These are phyloP conservation scores for Ceyx erithaca DNA, from an alignment of 2,797 vertebrate genomes.

Conservation along the genomic window DNA sequence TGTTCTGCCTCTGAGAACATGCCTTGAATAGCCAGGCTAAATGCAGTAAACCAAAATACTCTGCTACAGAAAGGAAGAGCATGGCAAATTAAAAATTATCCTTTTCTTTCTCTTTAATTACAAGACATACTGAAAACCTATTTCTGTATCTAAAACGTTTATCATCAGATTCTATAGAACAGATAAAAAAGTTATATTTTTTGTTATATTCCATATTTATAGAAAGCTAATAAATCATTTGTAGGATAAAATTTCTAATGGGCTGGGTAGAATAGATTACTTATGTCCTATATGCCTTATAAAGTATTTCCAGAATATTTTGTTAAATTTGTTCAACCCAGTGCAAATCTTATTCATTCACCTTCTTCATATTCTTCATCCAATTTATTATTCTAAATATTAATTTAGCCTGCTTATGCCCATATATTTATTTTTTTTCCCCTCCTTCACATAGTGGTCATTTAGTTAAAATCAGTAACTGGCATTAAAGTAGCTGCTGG, in stretches of 20 bases:
- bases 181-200: neutral
- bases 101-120: neutral
- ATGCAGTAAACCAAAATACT: neutral
- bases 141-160: neutral
- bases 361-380: conserved; percentile 51
- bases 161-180: neutral
- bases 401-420: conserved; percentile 53
- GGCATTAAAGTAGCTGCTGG: neutral
- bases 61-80: neutral
- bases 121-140: neutral
- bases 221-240: neutral
- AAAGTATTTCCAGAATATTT: conserved; percentile 3
- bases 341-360: conserved; percentile 26
- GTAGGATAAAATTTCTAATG: neutral
- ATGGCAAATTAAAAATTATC: neutral
- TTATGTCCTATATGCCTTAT: neutral
- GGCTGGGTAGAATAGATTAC: neutral
- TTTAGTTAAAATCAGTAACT: neutral
- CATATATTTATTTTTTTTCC: neutral
- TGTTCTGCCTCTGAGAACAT: neutral
- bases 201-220: neutral
- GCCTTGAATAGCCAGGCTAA: neutral
- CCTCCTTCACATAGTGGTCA: neutral
- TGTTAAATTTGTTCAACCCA: neutral
- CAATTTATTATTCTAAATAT: conserved; percentile 40